Base-by-base conservation (phyloP, 2,888 invertebrate species). In the Drosophila percnosoma region DNA sequence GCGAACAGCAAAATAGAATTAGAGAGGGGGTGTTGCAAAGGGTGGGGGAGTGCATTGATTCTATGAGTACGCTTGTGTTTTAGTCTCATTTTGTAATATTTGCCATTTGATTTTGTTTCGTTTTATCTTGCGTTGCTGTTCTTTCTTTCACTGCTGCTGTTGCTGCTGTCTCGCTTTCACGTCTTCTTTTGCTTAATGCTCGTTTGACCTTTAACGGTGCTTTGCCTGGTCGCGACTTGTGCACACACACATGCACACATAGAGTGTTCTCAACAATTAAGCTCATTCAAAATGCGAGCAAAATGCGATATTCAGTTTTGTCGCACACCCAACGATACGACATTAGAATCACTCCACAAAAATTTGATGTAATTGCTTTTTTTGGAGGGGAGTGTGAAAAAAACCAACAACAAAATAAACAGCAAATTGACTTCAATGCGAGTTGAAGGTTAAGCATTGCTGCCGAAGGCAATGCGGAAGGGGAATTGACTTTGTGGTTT, bases 121-220 rank as follows among this genome's bases (percentile, higher is more conserved):
- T 81, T 83, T 83, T 61, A 53, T 65, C 70, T 73, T 45, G 64
- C 61, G 8, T 29, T 29, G 18, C 29, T 29, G 18, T 29, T 51
- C 29, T 18, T 29, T 51, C 51, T 38, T 29, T 40, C 38, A 29
- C 38, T n/a, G 45, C 45, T 21, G 45, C 21, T 45, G 8, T 45
- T 69, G 49, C 65, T 67, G 63, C 40, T 59, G 55, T 62, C 49
- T 66, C 45, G 38, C 68, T 68, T 71, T 36, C 33, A 59, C 61
- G 57, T 70, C 61, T 73, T 68, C 55, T 78, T 68, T 86, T 64
- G 81, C 71, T 75, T 75, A 87, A 76, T 86, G 86, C 68, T 88
- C 89, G 60, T 86, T 90, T 87, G 87, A 87, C 90, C 87, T 87
- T 87, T 87, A 87, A 86, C 90, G 86, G 87, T 77, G 76, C 81